Conservation (phyloP, 2,113 vertebrate species). For the Rostratula benghalensis region DNA sequence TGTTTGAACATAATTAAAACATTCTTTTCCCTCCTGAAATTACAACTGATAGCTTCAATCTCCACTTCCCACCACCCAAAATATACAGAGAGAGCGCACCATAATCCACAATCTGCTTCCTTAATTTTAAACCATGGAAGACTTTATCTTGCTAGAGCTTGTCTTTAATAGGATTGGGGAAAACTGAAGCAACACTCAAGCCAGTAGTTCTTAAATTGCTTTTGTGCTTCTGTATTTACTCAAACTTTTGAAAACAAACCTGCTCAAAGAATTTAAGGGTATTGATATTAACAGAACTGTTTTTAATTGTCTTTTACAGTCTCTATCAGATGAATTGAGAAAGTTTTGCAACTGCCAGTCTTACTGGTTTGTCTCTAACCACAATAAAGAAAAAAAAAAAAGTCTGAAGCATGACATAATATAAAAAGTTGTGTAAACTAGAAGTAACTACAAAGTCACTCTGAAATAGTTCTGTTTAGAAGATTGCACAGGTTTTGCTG, state of each 20-base stretch:
- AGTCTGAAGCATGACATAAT: background rate
- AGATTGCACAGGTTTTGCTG: background rate
- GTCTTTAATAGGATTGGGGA: conserved; percentile 54
- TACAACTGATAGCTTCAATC: background rate
- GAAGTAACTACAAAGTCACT: background rate
- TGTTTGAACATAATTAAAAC: background rate
- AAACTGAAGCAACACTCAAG: conserved; percentile 34
- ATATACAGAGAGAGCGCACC: background rate
- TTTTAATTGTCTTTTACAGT: conserved; percentile 55
- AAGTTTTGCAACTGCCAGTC: background rate
- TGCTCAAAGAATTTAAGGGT: conserved; percentile 30
- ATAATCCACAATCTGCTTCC: conserved; percentile 23
- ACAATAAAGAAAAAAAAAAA: background rate
- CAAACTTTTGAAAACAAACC: conserved; percentile 54
- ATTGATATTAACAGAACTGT: conserved; percentile 36
- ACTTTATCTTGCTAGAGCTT: conserved; percentile 33
- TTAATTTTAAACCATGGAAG: conserved; percentile 24
- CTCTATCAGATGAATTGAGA: background rate
- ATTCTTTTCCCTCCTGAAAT: background rate
- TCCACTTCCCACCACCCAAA: background rate
- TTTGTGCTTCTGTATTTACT: conserved; percentile 55
- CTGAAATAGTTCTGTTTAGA: background rate
- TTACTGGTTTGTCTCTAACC: background rate
- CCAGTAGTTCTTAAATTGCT: conserved; percentile 62
- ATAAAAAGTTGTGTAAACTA: background rate